Conservation (phyloP, 2,113 vertebrate species). For the Paracanthobrama guichenoti region DNA sequence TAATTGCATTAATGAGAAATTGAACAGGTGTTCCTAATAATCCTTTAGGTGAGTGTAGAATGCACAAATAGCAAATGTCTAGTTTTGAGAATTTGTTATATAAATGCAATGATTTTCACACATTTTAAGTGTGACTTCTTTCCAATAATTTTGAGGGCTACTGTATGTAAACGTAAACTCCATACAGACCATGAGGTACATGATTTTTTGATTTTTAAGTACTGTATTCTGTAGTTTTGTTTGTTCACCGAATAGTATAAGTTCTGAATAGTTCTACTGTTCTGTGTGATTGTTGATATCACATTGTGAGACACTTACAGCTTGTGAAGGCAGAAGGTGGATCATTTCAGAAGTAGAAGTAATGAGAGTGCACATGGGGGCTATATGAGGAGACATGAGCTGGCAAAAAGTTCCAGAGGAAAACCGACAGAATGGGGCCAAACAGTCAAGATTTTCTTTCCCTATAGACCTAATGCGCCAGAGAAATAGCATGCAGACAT, state of each 20-base stretch:
- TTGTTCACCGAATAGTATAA: background rate
- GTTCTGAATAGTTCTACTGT: background rate
- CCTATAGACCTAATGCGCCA: background rate
- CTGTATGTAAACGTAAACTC: background rate
- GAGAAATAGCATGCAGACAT: too few relatives aligned
- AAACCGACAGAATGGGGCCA: slow-evolving; percentile 9
- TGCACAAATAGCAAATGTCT: background rate
- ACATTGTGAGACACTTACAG: background rate
- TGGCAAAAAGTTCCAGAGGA: slow-evolving; percentile 21
- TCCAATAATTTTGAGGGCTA: background rate
- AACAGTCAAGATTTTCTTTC: slow-evolving; percentile 24
- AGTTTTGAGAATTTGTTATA: background rate
- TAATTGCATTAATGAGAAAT: too few relatives aligned
- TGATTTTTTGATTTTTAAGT: background rate
- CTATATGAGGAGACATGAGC: slow-evolving; percentile 28
- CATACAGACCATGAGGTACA: background rate
- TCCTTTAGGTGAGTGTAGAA: too few relatives aligned
- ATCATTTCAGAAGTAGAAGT: slow-evolving; percentile 7
- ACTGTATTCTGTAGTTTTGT: background rate
- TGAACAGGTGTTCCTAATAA: too few relatives aligned
- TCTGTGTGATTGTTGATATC: slow-evolving; percentile 10
- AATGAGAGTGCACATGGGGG: background rate
- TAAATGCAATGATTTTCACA: background rate
- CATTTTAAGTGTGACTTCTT: background rate
- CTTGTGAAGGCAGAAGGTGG: background rate